phyloP scores from a whole-genome alignment of 1,140 invertebrate genomes.

The Zaprionus lachaisei region DNA sequence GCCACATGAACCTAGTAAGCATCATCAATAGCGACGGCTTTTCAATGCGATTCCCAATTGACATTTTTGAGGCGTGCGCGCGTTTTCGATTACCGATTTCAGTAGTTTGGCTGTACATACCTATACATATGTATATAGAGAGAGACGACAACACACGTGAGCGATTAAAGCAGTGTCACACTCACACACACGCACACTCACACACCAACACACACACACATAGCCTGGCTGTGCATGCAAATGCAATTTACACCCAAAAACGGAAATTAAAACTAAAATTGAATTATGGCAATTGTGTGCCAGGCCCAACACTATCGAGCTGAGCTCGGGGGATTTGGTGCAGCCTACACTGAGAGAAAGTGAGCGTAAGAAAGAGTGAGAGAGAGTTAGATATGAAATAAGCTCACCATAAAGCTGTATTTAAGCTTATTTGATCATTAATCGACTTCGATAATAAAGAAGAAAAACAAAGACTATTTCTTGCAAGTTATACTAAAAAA shows the following conservation, averaged over 20 bases:
- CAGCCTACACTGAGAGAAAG: background rate
- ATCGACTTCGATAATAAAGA: too few species aligned
- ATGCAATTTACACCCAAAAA: slow-evolving; percentile 74
- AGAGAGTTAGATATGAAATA: background rate
- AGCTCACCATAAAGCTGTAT: background rate
- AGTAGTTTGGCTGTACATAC: background rate
- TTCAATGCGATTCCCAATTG: background rate
- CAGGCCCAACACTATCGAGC: slow-evolving; percentile 33
- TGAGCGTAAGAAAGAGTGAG: background rate
- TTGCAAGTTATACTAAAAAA: too few species aligned
- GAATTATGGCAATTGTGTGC: slow-evolving; percentile 73
- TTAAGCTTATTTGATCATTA: background rate
- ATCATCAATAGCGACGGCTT: slow-evolving; percentile 8
- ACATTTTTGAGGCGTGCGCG: slow-evolving; percentile 12
- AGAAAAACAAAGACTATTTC: too few species aligned
- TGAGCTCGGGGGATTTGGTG: background rate
- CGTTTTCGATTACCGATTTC: slow-evolving; percentile 27
- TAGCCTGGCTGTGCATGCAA: slow-evolving; percentile 47
- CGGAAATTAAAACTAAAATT: slow-evolving; percentile 83
- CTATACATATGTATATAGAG: background rate
- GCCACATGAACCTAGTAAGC: slow-evolving; percentile 3
- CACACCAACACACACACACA: slow-evolving; percentile 12
- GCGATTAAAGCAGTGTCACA: slow-evolving; percentile 27
- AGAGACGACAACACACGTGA: slow-evolving; percentile 2
- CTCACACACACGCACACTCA: slow-evolving; percentile 7